phyloP scores from a whole-genome alignment of 2,888 invertebrate genomes.

The Pollenia griseotomentosa region DNA sequence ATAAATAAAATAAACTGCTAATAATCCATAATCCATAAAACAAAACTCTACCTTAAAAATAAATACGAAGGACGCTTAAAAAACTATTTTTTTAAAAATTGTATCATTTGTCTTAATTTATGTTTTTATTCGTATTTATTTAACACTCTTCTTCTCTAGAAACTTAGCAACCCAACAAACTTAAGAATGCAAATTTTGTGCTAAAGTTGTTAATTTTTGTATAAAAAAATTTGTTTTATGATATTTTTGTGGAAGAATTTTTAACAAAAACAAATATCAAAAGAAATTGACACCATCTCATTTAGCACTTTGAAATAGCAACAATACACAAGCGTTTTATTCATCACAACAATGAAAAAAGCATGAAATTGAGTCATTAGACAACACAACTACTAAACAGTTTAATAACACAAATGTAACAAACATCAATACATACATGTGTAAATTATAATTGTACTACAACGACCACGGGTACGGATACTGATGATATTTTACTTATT shows the following conservation, averaged over 20 bases:
- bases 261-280: background rate
- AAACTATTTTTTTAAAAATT: background rate
- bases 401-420: conserved; percentile 11
- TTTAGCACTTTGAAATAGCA: background rate
- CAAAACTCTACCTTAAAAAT: background rate
- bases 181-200: background rate
- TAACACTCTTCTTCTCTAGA: background rate
- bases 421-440: conserved; percentile 10
- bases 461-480: conserved; percentile 50
- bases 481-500: conserved; percentile 44
- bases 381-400: conserved; percentile 5
- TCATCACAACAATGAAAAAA: conserved; percentile 41
- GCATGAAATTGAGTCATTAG: conserved; percentile 64
- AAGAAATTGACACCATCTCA: conserved; percentile 38
- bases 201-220: conserved; percentile 20
- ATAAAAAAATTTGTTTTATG: background rate
- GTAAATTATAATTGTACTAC: conserved; percentile 43
- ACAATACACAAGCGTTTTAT: background rate
- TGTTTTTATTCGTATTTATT: conserved; percentile 17
- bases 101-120: background rate
- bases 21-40: background rate
- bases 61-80: background rate
- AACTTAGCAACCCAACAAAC: background rate
- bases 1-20: background rate
- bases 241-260: background rate